Conservation (phyloP, 92 coral and sea anemone genomes). For the Palythoa grandiflora region DNA sequence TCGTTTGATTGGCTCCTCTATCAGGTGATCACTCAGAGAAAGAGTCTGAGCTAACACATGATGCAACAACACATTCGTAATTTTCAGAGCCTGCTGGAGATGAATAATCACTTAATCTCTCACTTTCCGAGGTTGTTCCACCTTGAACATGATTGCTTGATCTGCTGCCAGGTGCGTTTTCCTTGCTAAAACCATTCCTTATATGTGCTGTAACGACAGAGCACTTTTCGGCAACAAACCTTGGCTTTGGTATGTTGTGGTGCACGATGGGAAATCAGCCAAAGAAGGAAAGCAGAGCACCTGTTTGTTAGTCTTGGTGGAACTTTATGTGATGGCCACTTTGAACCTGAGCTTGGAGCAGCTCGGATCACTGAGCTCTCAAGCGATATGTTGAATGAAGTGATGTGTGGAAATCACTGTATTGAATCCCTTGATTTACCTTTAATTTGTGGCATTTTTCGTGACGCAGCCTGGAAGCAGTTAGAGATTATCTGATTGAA, state of each 20-base stretch:
- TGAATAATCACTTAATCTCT: background rate
- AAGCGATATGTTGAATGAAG: background rate
- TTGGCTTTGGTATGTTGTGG: too few relatives aligned
- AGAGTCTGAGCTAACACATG: background rate
- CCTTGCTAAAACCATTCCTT: background rate
- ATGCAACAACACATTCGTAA: background rate
- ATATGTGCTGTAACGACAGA: too few relatives aligned
- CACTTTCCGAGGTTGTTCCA: background rate
- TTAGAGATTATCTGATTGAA: background rate
- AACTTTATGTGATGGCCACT: background rate
- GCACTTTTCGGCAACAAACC: too few relatives aligned
- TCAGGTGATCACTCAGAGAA: background rate
- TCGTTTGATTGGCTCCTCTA: background rate
- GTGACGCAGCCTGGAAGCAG: background rate
- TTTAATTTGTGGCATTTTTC: background rate
- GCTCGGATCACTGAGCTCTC: background rate
- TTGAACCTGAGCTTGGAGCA: constrained; percentile 10
- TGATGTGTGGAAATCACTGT: background rate
- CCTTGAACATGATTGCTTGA: background rate
- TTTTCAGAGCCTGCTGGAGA: constrained; percentile 2
- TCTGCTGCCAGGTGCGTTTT: background rate
- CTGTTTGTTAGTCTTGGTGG: constrained; percentile 28
- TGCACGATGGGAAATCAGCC: too few relatives aligned
- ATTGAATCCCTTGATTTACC: background rate
- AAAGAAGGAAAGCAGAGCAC: background rate